A percentile compares a stretch with the other conserved stretches of the same genome.
Evolutionary conservation across 2,797 vertebrate genomes (phyloP).

Genomic region (Thunnus albacares): DNA sequence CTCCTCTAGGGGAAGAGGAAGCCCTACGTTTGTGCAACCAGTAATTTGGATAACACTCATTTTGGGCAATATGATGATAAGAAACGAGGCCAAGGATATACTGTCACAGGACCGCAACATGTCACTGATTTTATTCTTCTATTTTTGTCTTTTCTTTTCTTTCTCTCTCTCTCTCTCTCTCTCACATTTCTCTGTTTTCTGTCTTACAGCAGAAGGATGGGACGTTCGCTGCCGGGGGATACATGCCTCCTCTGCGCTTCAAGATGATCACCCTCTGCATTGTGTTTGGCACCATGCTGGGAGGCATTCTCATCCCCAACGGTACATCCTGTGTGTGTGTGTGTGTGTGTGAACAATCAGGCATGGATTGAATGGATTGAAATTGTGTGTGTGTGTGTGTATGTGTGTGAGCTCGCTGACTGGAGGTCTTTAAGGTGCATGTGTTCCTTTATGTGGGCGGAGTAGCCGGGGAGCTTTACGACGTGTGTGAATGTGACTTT

Average conservation of each 20-base stretch:
- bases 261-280: constrained; percentile 94
- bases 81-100: background rate
- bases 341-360: constrained; percentile 21
- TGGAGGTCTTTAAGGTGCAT: constrained; percentile 78
- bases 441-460: constrained; percentile 80
- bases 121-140: background rate
- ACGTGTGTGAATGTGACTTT: constrained; percentile 85
- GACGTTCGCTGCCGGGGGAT: constrained; percentile 96
- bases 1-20: background rate
- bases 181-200: constrained; percentile 24
- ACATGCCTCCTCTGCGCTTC: constrained; percentile 98
- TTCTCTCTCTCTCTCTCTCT: constrained; percentile 1
- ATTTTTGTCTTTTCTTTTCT: background rate
- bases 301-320: constrained; percentile 97
- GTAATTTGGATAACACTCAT: background rate
- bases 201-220: constrained; percentile 94
- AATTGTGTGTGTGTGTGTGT: constrained; percentile 28
- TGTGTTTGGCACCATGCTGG: constrained; percentile 98
- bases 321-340: constrained; percentile 81
- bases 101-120: background rate
- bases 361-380: constrained; percentile 38
- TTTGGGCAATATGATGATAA: background rate
- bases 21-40: background rate
- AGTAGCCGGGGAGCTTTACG: constrained; percentile 77
- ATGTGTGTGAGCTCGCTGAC: constrained; percentile 37